Percentiles rank a stretch among this genome's conserved stretches.
These are phyloP conservation scores for Zosterops japonicus DNA, from an alignment of 2,113 vertebrate species.

Conservation along the genomic window DNA sequence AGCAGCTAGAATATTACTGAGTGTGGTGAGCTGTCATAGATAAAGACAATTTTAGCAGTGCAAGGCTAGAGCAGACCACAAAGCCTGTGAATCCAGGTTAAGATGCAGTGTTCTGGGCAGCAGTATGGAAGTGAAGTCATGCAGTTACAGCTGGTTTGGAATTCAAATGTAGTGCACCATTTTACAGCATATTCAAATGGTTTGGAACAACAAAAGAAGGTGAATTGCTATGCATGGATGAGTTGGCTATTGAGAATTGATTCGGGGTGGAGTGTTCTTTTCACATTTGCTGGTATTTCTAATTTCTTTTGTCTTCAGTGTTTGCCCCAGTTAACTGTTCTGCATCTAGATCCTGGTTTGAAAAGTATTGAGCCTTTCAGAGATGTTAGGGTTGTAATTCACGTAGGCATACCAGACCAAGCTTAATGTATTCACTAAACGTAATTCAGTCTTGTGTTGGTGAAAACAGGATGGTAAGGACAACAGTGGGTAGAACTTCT, in stretches of 20 bases:
- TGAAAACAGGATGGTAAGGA: background rate
- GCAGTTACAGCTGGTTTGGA: background rate
- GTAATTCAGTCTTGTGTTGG: background rate
- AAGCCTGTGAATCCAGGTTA: background rate
- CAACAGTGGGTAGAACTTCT: background rate
- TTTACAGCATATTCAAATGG: background rate
- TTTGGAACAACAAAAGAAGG: background rate
- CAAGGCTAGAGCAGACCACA: background rate
- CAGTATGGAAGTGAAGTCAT: background rate
- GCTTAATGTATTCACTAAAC: background rate
- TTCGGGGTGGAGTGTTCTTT: background rate
- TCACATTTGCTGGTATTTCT: background rate
- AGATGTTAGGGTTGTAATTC: background rate
- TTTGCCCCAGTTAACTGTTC: background rate
- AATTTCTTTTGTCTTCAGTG: background rate
- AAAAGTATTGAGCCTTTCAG: background rate
- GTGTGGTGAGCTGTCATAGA: background rate
- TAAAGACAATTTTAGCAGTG: background rate
- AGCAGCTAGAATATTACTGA: background rate
- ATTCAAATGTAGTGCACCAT: background rate
- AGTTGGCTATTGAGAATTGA: background rate
- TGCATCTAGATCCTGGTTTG: background rate
- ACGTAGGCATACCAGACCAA: background rate
- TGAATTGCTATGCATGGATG: background rate
- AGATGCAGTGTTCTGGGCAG: background rate